Conservation (phyloP, 2,113 vertebrate species). For the Archilochus colubris region DNA sequence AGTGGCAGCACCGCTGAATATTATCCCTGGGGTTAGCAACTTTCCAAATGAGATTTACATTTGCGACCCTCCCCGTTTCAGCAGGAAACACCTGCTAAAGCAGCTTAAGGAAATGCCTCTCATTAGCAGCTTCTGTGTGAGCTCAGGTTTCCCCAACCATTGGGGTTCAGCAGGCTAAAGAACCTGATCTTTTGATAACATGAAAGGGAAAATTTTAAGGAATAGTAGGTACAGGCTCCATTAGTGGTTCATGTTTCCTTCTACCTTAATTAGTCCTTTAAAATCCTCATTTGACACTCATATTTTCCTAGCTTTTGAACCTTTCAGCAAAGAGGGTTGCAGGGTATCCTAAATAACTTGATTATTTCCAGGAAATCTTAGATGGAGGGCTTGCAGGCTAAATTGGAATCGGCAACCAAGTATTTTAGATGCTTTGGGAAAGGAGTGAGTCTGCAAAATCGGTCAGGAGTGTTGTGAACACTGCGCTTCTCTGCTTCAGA, state of each 20-base stretch:
- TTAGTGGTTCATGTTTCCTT: background rate
- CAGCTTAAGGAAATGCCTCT: conserved; percentile 63
- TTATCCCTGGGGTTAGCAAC: conserved; percentile 68
- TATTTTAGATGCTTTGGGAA: background rate
- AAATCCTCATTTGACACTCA: background rate
- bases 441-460: background rate
- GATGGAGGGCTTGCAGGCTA: background rate
- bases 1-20: conserved; percentile 61
- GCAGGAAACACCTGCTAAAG: conserved; percentile 72
- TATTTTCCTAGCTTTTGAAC: background rate
- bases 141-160: conserved; percentile 46
- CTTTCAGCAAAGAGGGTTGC: background rate
- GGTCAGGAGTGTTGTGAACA: background rate
- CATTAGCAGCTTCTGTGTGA: conserved; percentile 49
- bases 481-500: background rate
- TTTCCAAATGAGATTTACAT: conserved; percentile 76
- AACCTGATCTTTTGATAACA: conserved; percentile 23
- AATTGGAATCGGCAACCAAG: background rate
- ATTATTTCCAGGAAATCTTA: background rate
- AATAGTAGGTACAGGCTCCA: background rate
- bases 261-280: background rate
- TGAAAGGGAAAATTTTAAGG: conserved; percentile 16
- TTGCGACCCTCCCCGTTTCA: conserved; percentile 50
- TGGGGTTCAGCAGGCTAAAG: conserved; percentile 27
- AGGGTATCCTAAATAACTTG: background rate